phyloP scores from a whole-genome alignment of 2,797 vertebrate genomes.

The Percopsis omiscomaycus region DNA sequence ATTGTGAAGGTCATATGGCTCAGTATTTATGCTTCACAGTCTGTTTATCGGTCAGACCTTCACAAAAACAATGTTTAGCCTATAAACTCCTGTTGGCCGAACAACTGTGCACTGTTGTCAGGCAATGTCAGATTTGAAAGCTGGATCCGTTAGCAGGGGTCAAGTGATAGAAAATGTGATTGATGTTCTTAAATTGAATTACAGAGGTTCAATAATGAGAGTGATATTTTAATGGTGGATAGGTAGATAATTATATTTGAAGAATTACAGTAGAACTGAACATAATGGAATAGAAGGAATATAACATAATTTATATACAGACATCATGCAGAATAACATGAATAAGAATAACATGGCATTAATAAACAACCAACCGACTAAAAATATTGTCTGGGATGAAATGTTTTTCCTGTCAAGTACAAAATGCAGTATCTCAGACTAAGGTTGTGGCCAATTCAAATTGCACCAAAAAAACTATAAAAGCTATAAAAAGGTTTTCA shows the following conservation, averaged over 20 bases:
- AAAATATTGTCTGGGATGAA: too few relatives aligned
- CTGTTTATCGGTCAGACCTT: conserved; percentile 22
- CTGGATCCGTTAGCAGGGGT: conserved; percentile 10
- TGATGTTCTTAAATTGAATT: conserved; percentile 18
- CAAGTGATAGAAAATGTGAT: conserved; percentile 21
- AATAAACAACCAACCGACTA: too few relatives aligned
- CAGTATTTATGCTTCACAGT: conserved; percentile 43
- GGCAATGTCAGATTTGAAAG: conserved; percentile 8
- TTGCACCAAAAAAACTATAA: background rate
- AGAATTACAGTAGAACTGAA: background rate
- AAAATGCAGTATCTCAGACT: too few relatives aligned
- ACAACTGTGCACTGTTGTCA: background rate
- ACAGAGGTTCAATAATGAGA: background rate
- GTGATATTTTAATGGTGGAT: background rate
- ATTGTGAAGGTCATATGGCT: conserved; percentile 30
- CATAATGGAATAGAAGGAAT: background rate
- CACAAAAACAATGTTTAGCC: conserved; percentile 31
- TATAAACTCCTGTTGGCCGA: conserved; percentile 11
- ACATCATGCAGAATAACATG: too few relatives aligned
- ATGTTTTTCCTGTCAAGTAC: too few relatives aligned
- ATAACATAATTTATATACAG: too few relatives aligned
- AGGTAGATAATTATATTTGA: too few relatives aligned
- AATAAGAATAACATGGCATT: background rate
- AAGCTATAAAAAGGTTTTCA: conserved; percentile 26
- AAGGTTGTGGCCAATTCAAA: too few relatives aligned